Evolutionary conservation across 2,888 invertebrate species (phyloP), one percentile per base, ranked within the genome.

Genomic region (Xanthia icteritia): DNA sequence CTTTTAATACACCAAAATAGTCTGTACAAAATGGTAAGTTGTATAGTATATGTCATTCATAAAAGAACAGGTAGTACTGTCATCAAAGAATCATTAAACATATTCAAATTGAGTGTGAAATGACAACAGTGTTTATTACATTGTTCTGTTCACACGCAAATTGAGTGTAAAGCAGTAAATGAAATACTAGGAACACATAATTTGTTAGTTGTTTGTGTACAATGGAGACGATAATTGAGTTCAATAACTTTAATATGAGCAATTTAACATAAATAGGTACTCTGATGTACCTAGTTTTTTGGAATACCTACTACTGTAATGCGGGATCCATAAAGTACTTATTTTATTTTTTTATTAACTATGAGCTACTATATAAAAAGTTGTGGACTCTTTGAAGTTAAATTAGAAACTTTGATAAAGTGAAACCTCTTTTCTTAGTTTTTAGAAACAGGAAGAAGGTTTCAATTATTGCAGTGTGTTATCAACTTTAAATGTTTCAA

Each of bases 241-340:
- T 56, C 81, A 80, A 56, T 80, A 72, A 61, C 80, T 42, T 78
- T 39, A 9, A 39, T 58, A 15, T 48, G 23, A 45, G 48, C 13
- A 58, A 51, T 66, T n/a, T 39, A 58, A 31, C 20, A 0, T 58
- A 76, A 39, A 66, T 56, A 76, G 27, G n/a, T n/a, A 23, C 17
- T 42, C 2, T 11, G 39, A 42, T 17, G 23, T 1, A n/a, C n/a
- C n/a, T n/a, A 63, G 42, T 5, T 23, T 15, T 23, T 61, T 61
- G 20, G 1, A 9, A 20, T 61, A 58, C 39, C 39, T 42, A 42
- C 31, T 31, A 60, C 27, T 60, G 60, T 27, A 5, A 5, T 56
- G 13, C 11, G 4, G n/a, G n/a, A 54, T 51, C 51, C 42, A 42
- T 42, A 42, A 42, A 42, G 11, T 42, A 5, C 39, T 39, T 39